phyloP scores from a whole-genome alignment of 2,113 vertebrate genomes.

The Vireo altiloquus region DNA sequence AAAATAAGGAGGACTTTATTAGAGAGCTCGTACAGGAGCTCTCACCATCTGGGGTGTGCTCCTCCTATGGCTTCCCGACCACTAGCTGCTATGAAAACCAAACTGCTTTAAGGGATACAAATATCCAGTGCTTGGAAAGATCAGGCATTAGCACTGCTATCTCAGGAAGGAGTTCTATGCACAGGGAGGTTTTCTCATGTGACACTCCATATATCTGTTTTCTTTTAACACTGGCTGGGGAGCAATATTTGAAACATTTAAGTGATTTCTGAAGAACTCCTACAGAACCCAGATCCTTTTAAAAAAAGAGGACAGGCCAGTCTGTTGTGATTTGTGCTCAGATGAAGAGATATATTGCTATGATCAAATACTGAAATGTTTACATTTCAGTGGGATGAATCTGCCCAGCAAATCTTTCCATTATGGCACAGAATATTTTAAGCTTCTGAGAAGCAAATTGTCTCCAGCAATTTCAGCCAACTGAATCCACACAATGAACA shows the following conservation, averaged over 20 bases:
- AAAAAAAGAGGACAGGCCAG: not conserved
- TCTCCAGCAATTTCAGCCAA: conserved; percentile 3
- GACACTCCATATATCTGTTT: not conserved
- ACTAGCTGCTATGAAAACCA: not conserved
- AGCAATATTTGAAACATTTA: not conserved
- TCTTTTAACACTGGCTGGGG: not conserved
- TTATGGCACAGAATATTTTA: not conserved
- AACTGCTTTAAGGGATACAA: not conserved
- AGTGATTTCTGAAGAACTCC: not conserved
- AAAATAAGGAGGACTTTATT: not conserved
- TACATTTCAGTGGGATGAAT: not conserved
- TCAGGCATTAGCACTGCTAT: not conserved
- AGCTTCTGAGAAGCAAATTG: not conserved
- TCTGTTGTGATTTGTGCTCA: not conserved
- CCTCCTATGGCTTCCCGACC: not conserved
- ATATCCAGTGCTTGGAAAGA: not conserved
- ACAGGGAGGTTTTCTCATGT: not conserved
- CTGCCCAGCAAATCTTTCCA: not conserved
- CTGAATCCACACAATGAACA: not conserved
- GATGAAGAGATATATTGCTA: not conserved
- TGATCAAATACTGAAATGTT: not conserved
- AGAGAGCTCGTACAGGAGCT: not conserved
- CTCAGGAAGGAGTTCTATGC: not conserved
- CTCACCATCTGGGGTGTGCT: not conserved
- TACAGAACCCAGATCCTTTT: not conserved